Conservation (phyloP, 2,888 invertebrate genomes). For the Pristionchus mayeri region DNA sequence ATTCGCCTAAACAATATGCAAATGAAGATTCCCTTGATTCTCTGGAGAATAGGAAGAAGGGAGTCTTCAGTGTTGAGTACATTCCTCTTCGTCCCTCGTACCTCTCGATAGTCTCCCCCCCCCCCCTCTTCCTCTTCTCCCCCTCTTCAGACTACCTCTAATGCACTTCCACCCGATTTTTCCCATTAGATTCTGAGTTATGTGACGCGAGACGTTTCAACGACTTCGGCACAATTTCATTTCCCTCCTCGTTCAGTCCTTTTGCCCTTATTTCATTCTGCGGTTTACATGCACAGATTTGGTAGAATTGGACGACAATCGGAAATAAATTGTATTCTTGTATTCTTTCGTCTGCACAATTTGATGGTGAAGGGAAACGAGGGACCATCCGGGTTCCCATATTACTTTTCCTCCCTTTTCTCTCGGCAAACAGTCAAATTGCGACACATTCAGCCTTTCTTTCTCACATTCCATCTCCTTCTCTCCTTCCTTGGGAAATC, state of each 20-base stretch:
- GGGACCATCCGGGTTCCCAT: not conserved
- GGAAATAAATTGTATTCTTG: not conserved
- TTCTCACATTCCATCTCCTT: conserved; percentile 20
- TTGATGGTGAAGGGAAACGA: not conserved
- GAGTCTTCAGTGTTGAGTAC: conserved; percentile 24
- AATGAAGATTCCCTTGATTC: not conserved
- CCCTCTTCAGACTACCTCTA: not conserved
- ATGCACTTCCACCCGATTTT: conserved; percentile 14
- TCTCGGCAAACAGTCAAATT: not conserved
- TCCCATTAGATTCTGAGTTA: conserved; percentile 37
- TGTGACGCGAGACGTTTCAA: not conserved
- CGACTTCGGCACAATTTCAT: not conserved
- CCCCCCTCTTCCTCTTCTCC: not conserved
- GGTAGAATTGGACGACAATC: not conserved
- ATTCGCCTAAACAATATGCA: conserved; percentile 21
- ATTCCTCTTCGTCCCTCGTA: not conserved
- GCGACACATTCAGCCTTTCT: conserved; percentile 20
- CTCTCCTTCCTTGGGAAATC: conserved; percentile 5
- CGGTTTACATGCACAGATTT: not conserved
- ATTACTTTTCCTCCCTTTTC: conserved; percentile 16
- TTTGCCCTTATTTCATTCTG: conserved; percentile 29
- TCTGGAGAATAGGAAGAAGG: not conserved
- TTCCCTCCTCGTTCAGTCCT: not conserved
- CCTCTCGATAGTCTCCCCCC: not conserved
- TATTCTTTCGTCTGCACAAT: not conserved